phyloP scores from a whole-genome alignment of 2,113 vertebrate species.

The Pterocles gutturalis region DNA sequence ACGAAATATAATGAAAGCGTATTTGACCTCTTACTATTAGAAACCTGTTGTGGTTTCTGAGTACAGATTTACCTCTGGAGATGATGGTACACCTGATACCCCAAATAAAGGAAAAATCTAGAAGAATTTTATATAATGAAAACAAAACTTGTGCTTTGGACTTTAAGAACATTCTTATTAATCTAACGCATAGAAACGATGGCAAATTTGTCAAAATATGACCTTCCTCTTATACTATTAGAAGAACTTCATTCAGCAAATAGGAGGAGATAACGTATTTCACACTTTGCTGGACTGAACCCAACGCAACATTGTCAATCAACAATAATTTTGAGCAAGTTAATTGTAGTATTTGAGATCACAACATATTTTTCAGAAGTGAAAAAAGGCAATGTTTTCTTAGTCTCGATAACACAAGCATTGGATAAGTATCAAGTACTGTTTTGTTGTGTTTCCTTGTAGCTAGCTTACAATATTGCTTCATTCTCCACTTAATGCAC shows the following conservation, averaged over 20 bases:
- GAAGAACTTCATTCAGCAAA: neutral
- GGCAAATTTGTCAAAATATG: neutral
- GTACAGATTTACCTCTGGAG: neutral
- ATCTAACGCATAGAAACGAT: neutral
- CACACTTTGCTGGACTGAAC: neutral
- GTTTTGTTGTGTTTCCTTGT: slow-evolving; percentile 23
- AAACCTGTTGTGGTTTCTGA: neutral
- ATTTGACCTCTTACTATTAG: neutral
- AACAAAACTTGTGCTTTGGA: neutral
- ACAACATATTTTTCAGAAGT: neutral
- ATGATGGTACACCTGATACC: neutral
- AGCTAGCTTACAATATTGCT: slow-evolving; percentile 12
- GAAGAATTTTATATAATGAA: neutral
- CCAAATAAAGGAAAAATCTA: neutral
- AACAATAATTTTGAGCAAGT: neutral
- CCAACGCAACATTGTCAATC: neutral
- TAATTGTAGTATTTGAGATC: neutral
- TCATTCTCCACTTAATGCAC: neutral
- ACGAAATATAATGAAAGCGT: neutral
- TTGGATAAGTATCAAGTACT: neutral
- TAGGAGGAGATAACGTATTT: neutral
- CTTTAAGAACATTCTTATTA: neutral
- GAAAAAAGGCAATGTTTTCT: neutral
- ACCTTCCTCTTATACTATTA: neutral
- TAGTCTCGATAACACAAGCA: neutral